Evolutionary conservation across 2,113 vertebrate species (phyloP).

Genomic region (Sciurus niger): DNA sequence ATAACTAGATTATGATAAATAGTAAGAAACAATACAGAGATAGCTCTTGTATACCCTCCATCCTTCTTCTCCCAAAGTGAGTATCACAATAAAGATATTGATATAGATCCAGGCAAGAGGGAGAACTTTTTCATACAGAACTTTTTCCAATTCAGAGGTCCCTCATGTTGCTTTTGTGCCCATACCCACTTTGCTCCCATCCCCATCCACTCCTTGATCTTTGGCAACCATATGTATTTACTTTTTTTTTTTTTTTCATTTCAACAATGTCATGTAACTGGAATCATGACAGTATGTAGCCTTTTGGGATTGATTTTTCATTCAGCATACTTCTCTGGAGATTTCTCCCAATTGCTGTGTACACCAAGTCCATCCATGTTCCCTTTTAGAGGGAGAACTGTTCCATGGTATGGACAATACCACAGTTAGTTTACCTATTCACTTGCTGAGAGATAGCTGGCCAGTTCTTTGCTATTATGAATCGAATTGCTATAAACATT

Average conservation of each 20-base stretch:
- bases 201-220: neutral
- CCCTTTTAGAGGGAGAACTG: neutral
- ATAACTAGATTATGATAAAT: neutral
- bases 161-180: neutral
- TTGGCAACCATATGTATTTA: neutral
- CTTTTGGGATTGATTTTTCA: neutral
- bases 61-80: neutral
- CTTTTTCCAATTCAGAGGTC: neutral
- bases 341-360: neutral
- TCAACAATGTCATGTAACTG: neutral
- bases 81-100: neutral
- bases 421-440: neutral
- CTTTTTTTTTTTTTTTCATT: neutral
- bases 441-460: neutral
- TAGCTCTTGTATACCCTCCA: neutral
- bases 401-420: neutral
- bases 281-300: neutral
- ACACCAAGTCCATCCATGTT: neutral
- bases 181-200: neutral
- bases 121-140: neutral
- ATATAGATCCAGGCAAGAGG: neutral
- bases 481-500: neutral
- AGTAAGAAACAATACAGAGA: slow-evolving; percentile 9
- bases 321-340: neutral
- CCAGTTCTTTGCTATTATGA: neutral